Conservation (phyloP, 2,797 vertebrate genomes). For the Malurus splendens region DNA sequence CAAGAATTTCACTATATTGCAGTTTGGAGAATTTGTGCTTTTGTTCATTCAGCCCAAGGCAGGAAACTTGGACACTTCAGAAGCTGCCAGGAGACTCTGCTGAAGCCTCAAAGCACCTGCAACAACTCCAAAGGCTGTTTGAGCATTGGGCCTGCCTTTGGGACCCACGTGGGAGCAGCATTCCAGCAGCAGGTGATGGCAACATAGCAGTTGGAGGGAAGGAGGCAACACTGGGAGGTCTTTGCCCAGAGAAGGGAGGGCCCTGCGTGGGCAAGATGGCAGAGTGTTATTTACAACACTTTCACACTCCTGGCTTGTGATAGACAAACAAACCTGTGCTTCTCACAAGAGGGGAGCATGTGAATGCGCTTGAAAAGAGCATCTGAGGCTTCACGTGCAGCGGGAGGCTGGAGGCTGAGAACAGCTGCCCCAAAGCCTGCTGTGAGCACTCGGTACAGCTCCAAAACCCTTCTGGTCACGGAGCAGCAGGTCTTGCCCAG, state of each 20-base stretch:
- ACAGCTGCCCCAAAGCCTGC: background rate
- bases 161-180: background rate
- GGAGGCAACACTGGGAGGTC: background rate
- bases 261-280: background rate
- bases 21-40: rapidly evolving
- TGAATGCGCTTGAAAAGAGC: background rate
- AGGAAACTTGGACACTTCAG: background rate
- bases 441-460: background rate
- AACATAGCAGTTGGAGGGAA: background rate
- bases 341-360: background rate
- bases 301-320: background rate
- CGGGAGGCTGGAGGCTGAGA: background rate
- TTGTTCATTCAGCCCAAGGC: background rate
- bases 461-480: rapidly evolving
- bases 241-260: background rate
- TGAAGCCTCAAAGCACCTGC: background rate
- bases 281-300: background rate
- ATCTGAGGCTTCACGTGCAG: background rate
- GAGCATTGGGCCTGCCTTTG: background rate
- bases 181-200: background rate
- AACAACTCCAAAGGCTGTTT: background rate
- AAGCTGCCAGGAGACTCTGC: background rate
- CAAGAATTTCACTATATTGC: background rate
- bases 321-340: constrained; percentile 5
- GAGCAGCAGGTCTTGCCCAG: background rate